Percentiles rank a stretch among this genome's conserved stretches.
Evolutionary conservation across 2,113 vertebrate genomes (phyloP).

Genomic region (Psilopogon haemacephalus): DNA sequence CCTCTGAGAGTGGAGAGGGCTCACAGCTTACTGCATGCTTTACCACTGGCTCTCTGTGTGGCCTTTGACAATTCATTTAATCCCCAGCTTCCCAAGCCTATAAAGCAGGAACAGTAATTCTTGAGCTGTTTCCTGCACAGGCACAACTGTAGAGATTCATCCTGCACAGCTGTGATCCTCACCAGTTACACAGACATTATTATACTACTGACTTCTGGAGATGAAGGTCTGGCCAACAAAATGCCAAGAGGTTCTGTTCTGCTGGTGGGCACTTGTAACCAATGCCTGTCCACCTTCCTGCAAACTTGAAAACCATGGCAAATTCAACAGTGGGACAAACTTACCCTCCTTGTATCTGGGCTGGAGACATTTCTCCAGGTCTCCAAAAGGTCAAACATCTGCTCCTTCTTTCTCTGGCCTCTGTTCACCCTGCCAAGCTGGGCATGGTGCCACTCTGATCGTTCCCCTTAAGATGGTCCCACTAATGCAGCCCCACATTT

Average conservation of each 20-base stretch:
- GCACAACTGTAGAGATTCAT: neutral
- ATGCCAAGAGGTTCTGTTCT: rapidly evolving
- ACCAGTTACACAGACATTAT: rapidly evolving
- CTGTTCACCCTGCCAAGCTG: neutral
- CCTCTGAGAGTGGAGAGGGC: neutral
- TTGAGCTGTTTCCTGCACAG: neutral
- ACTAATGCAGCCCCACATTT: neutral
- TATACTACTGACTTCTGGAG: rapidly evolving
- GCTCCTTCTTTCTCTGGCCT: neutral
- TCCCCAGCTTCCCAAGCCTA: neutral
- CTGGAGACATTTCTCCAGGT: neutral
- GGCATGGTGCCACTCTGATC: neutral
- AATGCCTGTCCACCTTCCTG: neutral
- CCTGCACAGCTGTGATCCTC: neutral
- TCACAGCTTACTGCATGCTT: neutral
- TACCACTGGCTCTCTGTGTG: slow-evolving; percentile 13
- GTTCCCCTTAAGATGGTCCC: neutral
- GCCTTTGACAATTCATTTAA: slow-evolving; percentile 38
- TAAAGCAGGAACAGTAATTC: neutral
- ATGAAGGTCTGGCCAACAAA: neutral
- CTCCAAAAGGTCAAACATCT: neutral
- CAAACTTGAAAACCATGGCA: neutral
- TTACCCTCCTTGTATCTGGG: neutral
- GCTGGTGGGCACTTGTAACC: neutral
- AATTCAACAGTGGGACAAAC: neutral